Evolutionary conservation across 2,797 vertebrate species (phyloP).

Genomic region (Pipistrellus pipistrellus): DNA sequence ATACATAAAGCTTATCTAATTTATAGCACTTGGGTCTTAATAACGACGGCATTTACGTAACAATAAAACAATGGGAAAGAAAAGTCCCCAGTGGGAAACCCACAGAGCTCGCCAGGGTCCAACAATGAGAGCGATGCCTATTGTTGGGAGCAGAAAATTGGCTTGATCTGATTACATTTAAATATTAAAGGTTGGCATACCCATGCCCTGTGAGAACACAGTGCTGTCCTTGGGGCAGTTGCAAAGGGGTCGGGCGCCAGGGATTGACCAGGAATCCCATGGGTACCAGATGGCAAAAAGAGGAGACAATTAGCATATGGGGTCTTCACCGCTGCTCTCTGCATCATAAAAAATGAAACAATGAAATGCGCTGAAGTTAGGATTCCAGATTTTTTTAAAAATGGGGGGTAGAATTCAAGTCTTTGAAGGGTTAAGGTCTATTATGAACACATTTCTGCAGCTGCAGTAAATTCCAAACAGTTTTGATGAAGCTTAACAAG

Average conservation of each 20-base stretch:
- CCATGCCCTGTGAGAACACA: slow-evolving; percentile 76
- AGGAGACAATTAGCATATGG: slow-evolving; percentile 89
- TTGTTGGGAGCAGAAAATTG: slow-evolving; percentile 81
- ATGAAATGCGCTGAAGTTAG: slow-evolving; percentile 91
- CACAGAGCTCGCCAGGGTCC: slow-evolving; percentile 80
- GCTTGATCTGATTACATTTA: slow-evolving; percentile 80
- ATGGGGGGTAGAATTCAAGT: slow-evolving; percentile 89
- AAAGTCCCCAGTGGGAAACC: slow-evolving; percentile 72
- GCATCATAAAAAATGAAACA: slow-evolving; percentile 89
- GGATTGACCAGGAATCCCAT: slow-evolving; percentile 83
- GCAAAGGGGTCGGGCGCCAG: slow-evolving; percentile 78
- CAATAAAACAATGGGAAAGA: slow-evolving; percentile 80
- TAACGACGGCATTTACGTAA: slow-evolving; percentile 83
- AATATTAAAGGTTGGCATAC: slow-evolving; percentile 80
- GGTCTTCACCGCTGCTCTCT: slow-evolving; percentile 85
- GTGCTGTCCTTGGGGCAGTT: slow-evolving; percentile 77
- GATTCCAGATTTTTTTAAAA: slow-evolving; percentile 89
- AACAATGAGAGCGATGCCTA: slow-evolving; percentile 80
- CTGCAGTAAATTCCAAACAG: slow-evolving; percentile 96
- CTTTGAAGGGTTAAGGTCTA: slow-evolving; percentile 93
- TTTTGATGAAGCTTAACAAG: slow-evolving; percentile 97
- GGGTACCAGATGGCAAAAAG: slow-evolving; percentile 82
- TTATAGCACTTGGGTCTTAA: slow-evolving; percentile 81
- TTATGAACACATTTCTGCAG: slow-evolving; percentile 95
- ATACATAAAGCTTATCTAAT: slow-evolving; percentile 85